phyloP scores from a whole-genome alignment of 2,797 vertebrate species.

The Meda fulgida region DNA sequence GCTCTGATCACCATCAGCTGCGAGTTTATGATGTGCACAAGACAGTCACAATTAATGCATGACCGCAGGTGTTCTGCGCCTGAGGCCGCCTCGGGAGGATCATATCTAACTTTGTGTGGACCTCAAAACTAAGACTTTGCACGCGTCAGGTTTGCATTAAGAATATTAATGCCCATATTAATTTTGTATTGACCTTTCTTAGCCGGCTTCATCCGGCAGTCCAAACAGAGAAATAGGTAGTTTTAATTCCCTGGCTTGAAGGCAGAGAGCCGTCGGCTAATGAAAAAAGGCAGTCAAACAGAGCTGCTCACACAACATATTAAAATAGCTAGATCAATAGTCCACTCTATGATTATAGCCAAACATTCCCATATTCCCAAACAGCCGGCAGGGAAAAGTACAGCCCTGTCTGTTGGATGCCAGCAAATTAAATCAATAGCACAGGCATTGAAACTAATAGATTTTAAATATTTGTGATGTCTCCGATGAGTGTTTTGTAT shows the following conservation, averaged over 20 bases:
- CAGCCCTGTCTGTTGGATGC: conserved; percentile 33
- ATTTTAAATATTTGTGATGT: conserved; percentile 42
- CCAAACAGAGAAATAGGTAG: conserved; percentile 73
- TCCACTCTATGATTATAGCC: conserved; percentile 59
- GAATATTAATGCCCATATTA: conserved; percentile 83
- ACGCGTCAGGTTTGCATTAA: conserved; percentile 74
- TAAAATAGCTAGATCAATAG: conserved; percentile 65
- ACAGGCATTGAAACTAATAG: conserved; percentile 12
- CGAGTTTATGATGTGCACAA: conserved; percentile 45
- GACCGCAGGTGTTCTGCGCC: conserved; percentile 35
- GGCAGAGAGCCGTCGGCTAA: conserved; percentile 58
- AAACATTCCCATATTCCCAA: conserved; percentile 58
- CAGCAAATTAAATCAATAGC: conserved; percentile 43
- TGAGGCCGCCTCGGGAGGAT: conserved; percentile 52
- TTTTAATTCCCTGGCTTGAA: conserved; percentile 74
- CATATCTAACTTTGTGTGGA: conserved; percentile 76
- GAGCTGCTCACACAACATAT: conserved; percentile 62
- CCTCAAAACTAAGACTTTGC: conserved; percentile 71
- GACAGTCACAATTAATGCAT: conserved; percentile 61
- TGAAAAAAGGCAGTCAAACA: conserved; percentile 60
- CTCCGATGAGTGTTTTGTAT: conserved; percentile 17
- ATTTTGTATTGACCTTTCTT: conserved; percentile 83
- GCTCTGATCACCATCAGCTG: conserved; percentile 69
- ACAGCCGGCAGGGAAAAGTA: conserved; percentile 34
- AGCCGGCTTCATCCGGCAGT: conserved; percentile 67